Percentiles rank a stretch among this genome's conserved stretches.
Conservation (phyloP, 1,140 invertebrate species). For the Homalodisca vitripennis region DNA sequence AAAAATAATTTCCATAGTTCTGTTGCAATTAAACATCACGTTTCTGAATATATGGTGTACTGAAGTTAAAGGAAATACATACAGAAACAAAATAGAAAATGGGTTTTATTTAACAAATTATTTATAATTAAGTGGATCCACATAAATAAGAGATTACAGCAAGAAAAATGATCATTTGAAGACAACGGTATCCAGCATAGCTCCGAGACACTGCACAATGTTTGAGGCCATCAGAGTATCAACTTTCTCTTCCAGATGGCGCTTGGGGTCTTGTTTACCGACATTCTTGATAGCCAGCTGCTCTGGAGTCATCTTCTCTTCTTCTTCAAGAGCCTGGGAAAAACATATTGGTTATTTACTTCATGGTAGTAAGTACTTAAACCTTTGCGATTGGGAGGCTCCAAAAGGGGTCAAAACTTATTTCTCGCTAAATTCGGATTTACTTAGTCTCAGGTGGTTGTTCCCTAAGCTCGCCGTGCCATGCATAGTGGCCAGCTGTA, state of each 20-base stretch:
- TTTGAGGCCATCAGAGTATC: constrained; percentile 97
- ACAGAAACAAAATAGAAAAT: constrained; percentile 97
- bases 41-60: too few relatives aligned
- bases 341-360: too few relatives aligned
- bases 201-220: constrained; percentile 97
- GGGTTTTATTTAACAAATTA: constrained; percentile 79
- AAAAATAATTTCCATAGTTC: too few relatives aligned
- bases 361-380: too few relatives aligned
- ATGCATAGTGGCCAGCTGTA: too few relatives aligned
- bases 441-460: too few relatives aligned
- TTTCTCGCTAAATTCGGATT: too few relatives aligned
- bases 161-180: constrained; percentile 72
- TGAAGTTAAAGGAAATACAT: too few relatives aligned
- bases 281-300: constrained; percentile 99
- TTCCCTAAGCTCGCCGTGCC: too few relatives aligned
- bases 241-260: constrained; percentile 98
- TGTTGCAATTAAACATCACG: too few relatives aligned
- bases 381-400: too few relatives aligned
- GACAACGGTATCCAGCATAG: constrained; percentile 97
- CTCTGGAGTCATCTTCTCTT: constrained; percentile 99
- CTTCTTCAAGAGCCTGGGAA: constrained; percentile 97
- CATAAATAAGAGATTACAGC: neutral
- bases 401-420: too few relatives aligned
- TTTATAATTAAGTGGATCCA: neutral
- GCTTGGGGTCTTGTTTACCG: constrained; percentile 99